Evolutionary conservation across 2,888 invertebrate species (phyloP).

Genomic region (Torymus auratus): DNA sequence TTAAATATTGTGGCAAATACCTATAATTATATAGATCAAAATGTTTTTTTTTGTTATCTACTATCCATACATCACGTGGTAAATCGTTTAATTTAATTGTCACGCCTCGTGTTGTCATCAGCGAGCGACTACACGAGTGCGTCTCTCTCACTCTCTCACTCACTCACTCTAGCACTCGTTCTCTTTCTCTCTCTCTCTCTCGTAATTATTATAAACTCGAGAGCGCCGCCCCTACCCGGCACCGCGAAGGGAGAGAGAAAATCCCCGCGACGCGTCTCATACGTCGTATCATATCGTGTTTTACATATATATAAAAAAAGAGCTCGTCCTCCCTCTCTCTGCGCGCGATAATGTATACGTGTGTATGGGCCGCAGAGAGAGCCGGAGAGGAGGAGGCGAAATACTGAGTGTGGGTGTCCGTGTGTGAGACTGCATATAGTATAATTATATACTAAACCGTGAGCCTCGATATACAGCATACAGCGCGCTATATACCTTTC

Average conservation of each 20-base stretch:
- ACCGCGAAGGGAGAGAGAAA: not conserved
- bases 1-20: constrained; percentile 73
- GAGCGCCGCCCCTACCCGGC: constrained; percentile 24
- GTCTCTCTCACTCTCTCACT: constrained; percentile 12
- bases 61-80: constrained; percentile 59
- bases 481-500: too few relatives aligned
- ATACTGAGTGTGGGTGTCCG: constrained; percentile 29
- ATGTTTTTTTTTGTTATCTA: constrained; percentile 20
- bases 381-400: constrained; percentile 10
- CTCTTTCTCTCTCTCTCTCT: constrained; percentile 19
- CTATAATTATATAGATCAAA: constrained; percentile 65
- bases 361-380: not conserved
- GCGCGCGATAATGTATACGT: not conserved
- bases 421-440: too few relatives aligned
- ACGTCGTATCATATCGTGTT: too few relatives aligned
- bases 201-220: constrained; percentile 20
- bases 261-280: too few relatives aligned
- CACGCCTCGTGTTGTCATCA: constrained; percentile 24
- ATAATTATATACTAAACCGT: too few relatives aligned
- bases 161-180: constrained; percentile 12
- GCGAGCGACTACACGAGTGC: constrained; percentile 41
- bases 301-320: constrained; percentile 31
- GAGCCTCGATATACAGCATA: too few relatives aligned
- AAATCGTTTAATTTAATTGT: constrained; percentile 49
- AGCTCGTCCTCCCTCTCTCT: not conserved